Base-by-base conservation (phyloP, 2,797 vertebrate genomes). In the Hyperoplus immaculatus region DNA sequence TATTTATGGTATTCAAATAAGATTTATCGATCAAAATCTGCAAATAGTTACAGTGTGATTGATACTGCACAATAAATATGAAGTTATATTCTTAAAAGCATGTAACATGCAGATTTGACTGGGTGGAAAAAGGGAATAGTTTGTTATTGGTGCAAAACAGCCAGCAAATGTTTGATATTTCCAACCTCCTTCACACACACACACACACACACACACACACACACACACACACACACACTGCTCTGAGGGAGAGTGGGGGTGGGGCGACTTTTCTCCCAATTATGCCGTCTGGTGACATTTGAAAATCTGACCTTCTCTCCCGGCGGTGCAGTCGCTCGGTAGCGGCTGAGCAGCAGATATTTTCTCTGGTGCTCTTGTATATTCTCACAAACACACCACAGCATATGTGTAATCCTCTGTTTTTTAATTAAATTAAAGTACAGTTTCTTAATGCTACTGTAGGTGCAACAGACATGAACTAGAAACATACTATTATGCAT, bases 221-320 rank as follows among this genome's bases (percentile, higher is more conserved):
- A 36, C 41, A 14, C 56, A 29, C 29, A 29, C 41, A 36, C 29
- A 29, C 41, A 36, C 38, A 58, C 41, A 29, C 63, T 73, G 78
- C 81, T 87, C 62, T 18, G 59, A 80, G 80, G 65, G 56, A 64
- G 57, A 66, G 66, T 50, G 73, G 77, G 64, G 81, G 59, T 29
- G 78, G 69, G 69, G 72, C 50, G 60, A 89, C 82, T 87, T 93
- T 90, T 92, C 89, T 95, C 91, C 29, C 92, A 96, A 95, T 95
- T 95, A 95, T 94, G 90, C 94, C 89, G 92, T 94, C 93, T 94
- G 94, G 92, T 96, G 95, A 95, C 95, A 95, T 96, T 95, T 95
- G 85, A 82, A 89, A 94, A 91, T 91, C 90, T 95, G 95, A 96
- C 94, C 95, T 95, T 95, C 92, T 96, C 92, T 89, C 91, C 87